phyloP scores from a whole-genome alignment of 64 coral and sea anemone genomes.

The Montipora foliosa region DNA sequence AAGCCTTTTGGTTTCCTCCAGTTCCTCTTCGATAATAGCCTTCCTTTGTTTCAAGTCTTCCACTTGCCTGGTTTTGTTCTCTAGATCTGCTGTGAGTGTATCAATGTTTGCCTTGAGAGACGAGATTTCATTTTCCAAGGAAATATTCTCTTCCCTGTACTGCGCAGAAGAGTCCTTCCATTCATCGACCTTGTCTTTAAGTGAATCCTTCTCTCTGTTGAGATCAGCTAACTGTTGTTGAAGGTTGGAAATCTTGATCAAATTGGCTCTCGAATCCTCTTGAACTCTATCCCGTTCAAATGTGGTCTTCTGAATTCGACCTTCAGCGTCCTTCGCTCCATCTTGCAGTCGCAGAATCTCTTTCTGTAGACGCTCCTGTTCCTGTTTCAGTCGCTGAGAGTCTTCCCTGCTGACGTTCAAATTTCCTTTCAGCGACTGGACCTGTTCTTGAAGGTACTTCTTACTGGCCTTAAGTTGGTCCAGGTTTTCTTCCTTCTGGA shows the following conservation, averaged over 20 bases:
- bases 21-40: slow-evolving; percentile 64
- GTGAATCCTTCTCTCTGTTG: slow-evolving; percentile 74
- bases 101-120: slow-evolving; percentile 70
- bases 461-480: slow-evolving; percentile 82
- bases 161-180: slow-evolving; percentile 74
- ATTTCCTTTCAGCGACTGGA: slow-evolving; percentile 76
- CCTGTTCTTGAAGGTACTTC: slow-evolving; percentile 84
- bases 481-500: slow-evolving; percentile 81
- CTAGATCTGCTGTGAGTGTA: slow-evolving; percentile 51
- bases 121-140: slow-evolving; percentile 76
- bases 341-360: slow-evolving; percentile 83
- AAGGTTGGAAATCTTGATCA: slow-evolving; percentile 83
- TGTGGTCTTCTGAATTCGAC: slow-evolving; percentile 85
- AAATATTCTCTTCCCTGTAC: slow-evolving; percentile 69
- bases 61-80: slow-evolving; percentile 70
- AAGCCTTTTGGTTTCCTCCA: slow-evolving; percentile 73
- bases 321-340: slow-evolving; percentile 70
- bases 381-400: slow-evolving; percentile 81
- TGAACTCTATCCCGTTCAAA: slow-evolving; percentile 93
- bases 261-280: slow-evolving; percentile 66
- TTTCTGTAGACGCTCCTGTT: slow-evolving; percentile 79
- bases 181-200: slow-evolving; percentile 88
- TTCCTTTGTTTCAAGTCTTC: slow-evolving; percentile 80
- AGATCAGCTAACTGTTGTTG: slow-evolving; percentile 89
- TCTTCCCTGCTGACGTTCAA: slow-evolving; percentile 80